Percentiles rank a stretch among this genome's conserved stretches.
Evolutionary conservation across 2,113 vertebrate species (phyloP).

Genomic region (Catagonus wagneri): DNA sequence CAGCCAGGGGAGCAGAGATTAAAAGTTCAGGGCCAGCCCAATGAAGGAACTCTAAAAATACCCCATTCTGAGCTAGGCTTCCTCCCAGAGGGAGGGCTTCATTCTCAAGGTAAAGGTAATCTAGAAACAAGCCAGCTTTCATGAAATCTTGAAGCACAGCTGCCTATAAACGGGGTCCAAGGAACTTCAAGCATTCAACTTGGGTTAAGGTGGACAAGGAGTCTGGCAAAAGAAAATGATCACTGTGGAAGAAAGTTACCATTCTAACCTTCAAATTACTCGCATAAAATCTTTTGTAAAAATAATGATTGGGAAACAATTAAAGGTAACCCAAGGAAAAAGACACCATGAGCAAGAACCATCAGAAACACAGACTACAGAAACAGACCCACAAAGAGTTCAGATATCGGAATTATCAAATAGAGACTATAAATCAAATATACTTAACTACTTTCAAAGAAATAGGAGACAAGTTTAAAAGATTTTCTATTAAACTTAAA

Average conservation of each 20-base stretch:
- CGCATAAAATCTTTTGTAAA: constrained; percentile 14
- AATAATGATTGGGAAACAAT: constrained; percentile 35
- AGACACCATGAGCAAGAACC: constrained; percentile 1
- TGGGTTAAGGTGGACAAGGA: background rate
- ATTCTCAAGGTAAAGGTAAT: constrained; percentile 13
- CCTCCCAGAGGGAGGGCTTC: background rate
- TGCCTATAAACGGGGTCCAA: background rate
- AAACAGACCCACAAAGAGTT: constrained; percentile 22
- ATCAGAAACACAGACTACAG: background rate
- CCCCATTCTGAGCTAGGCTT: background rate
- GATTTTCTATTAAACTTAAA: constrained; percentile 36
- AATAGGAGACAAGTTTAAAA: constrained; percentile 51
- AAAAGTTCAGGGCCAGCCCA: background rate
- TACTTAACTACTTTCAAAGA: background rate
- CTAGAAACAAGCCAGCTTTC: constrained; percentile 16
- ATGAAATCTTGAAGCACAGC: constrained; percentile 2
- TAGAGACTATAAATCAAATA: constrained; percentile 24
- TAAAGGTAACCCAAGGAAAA: constrained; percentile 8
- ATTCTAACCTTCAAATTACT: constrained; percentile 45
- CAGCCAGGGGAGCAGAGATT: background rate
- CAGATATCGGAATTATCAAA: constrained; percentile 26
- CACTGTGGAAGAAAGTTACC: background rate
- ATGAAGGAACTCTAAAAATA: background rate
- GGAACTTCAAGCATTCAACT: constrained; percentile 22
- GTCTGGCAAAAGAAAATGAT: constrained; percentile 2